Base-by-base conservation (phyloP, 2,113 vertebrate species). In the Cryptomyrus ogoouensis region DNA sequence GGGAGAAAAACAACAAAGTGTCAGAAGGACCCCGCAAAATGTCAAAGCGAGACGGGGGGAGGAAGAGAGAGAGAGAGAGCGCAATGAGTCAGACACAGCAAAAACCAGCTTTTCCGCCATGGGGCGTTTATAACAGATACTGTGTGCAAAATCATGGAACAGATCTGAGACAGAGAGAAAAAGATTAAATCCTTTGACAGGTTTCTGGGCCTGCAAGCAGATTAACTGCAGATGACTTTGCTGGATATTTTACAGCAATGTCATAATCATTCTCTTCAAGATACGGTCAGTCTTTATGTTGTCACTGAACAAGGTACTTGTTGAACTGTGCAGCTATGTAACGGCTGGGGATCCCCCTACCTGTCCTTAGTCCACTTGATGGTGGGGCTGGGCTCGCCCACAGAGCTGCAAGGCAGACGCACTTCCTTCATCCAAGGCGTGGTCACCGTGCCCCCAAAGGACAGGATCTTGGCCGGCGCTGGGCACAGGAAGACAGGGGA, bases 311-410 rank as follows among this genome's bases (percentile, higher is more conserved):
- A 21, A 9, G 80, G 3, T 50, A 19, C 9, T 24, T 3, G n/a
- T 3, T 70, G 62, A 31, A 70, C 5, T 4, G 62, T 70, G 62
- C n/a, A 70, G 62, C 27, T 27, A 1, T 13, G 31, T 70, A 4
- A 70, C 21, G 3, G 53, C 3, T 24, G 47, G 52, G 47, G 2
- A 44, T 13, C n/a, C 21, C 7, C 91, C 21, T 88, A 98, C 98
- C 98, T 99, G 97, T 99, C 98, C 96, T 99, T 99, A 91, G 98
- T 99, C 98, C 98, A 99, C 91, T 99, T 99, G 90, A 99, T 97
- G 35, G 97, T 97, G 0, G 98, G 98, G 31, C 95, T 96, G 0
- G 98, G 98, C 42, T 99, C 98, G 31, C 98, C 98, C 0, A 99
- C 98, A 0, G 98, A 97, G 93, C 97, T 97, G 93, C 98, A 99